phyloP scores from a whole-genome alignment of 2,888 invertebrate genomes.

The Pseudolycoriella hygida region DNA sequence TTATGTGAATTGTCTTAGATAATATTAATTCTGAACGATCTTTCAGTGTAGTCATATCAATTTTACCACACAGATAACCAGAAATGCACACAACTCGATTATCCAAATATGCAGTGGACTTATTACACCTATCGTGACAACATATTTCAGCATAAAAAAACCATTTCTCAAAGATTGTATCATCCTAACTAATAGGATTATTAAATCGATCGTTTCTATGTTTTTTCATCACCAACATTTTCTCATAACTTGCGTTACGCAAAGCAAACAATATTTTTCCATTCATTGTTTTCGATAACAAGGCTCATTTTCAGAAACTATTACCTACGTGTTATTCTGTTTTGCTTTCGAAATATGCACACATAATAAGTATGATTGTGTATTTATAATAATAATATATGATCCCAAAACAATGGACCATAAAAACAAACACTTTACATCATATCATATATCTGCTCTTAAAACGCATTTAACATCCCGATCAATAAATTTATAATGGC shows the following conservation, averaged over 20 bases:
- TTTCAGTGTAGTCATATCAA: too few species aligned
- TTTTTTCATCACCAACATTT: neutral
- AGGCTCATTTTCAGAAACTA: neutral
- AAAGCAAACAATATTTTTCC: neutral
- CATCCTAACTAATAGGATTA: too few species aligned
- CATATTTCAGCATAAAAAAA: too few species aligned
- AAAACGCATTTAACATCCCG: neutral
- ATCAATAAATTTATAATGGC: constrained; percentile 1
- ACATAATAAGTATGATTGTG: neutral
- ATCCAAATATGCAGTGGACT: too few species aligned
- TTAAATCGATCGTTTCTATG: too few species aligned
- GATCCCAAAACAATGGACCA: neutral
- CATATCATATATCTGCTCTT: neutral
- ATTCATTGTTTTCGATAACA: neutral
- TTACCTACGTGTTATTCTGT: neutral
- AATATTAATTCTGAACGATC: too few species aligned
- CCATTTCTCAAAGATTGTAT: too few species aligned
- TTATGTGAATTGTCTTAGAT: too few species aligned
- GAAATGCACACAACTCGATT: too few species aligned
- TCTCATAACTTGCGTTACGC: constrained; percentile 1
- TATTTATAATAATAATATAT: neutral
- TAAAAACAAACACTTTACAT: constrained; percentile 1
- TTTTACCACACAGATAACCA: too few species aligned
- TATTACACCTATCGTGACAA: too few species aligned
- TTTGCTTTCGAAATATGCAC: neutral